phyloP scores from a whole-genome alignment of 2,113 vertebrate species.

The Erpornis zantholeuca region DNA sequence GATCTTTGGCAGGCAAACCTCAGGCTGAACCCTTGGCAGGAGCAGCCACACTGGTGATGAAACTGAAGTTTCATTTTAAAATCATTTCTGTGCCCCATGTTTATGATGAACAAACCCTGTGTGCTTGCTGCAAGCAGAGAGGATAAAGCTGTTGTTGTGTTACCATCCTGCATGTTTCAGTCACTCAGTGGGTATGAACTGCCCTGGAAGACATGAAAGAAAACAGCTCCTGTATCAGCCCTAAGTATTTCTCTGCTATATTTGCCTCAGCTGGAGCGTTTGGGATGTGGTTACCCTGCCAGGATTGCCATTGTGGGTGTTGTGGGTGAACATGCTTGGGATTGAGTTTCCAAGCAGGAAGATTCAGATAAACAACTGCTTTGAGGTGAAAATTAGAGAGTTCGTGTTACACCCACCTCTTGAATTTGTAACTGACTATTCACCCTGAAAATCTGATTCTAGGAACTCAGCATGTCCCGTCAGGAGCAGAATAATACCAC shows the following conservation, averaged over 20 bases:
- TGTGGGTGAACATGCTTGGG: not conserved
- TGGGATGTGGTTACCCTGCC: not conserved
- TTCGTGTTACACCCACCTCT: conserved; percentile 20
- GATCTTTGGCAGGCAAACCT: not conserved
- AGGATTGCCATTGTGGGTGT: not conserved
- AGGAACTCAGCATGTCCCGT: not conserved
- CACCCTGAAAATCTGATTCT: conserved; percentile 22
- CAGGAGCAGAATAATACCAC: conserved; percentile 28
- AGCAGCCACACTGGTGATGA: not conserved
- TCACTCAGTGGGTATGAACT: not conserved
- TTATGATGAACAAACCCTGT: not conserved
- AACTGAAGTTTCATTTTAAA: not conserved
- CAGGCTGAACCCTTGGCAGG: not conserved
- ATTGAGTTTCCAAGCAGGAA: conserved; percentile 25
- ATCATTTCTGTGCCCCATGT: not conserved
- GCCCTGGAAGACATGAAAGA: not conserved
- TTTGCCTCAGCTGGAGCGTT: not conserved
- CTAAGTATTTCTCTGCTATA: not conserved
- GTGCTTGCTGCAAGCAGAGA: not conserved
- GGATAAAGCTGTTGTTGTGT: not conserved
- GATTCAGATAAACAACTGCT: conserved; percentile 6
- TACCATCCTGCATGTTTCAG: not conserved
- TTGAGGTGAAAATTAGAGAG: conserved; percentile 52
- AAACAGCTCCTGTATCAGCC: not conserved
- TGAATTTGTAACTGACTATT: conserved; percentile 25